Evolutionary conservation across 2,113 vertebrate species (phyloP), one percentile per base, ranked within the genome.

Genomic region (Eupsittula cactorum): DNA sequence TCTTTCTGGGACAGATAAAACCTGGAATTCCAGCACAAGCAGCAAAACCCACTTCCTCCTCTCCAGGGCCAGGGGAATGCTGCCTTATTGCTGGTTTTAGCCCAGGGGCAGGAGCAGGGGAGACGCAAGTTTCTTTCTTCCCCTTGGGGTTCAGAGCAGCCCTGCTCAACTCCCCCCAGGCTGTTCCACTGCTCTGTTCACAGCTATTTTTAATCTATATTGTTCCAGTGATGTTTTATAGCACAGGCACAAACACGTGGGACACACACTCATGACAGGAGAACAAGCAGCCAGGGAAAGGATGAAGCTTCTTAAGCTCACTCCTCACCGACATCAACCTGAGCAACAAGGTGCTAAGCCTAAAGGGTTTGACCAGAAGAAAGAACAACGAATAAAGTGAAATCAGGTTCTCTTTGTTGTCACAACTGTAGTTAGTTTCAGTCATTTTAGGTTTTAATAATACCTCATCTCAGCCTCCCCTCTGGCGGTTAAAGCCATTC

Each of bases 341-440:
- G 28, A 74, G 77, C 85, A 11, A 7, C 39, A 37, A 74, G 64
- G 49, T 21, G 76, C 35, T 33, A 27, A 62, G 33, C 23, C 31
- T 35, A 28, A 18, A 62, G 37, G 24, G 47, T 11, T 28, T 44
- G 63, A 31, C 29, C 63, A 49, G 91, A 29, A 69, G 71, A 16
- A 55, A 67, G 46, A 0, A 20, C 47, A 37, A 42, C 0, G 2
- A 59, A 27, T 14, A 4, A 17, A 33, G 0, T 0, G 25, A 41
- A 42, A 39, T 6, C 1, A 44, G 35, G 4, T 16, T 31, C 27
- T 39, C 47, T 1, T 14, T 15, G 8, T 33, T 53, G 55, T 16
- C 50, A 16, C 49, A 82, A 55, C 0, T 2, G 15, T 9, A 25
- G 28, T 21, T 10, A 29, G 29, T 76, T 35, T 19, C 11, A 11